A percentile compares a stretch with the other conserved stretches of the same genome.
These are phyloP conservation scores for Brachionus rubens DNA, from an alignment of 1,140 invertebrate species.

Conservation along the genomic window DNA sequence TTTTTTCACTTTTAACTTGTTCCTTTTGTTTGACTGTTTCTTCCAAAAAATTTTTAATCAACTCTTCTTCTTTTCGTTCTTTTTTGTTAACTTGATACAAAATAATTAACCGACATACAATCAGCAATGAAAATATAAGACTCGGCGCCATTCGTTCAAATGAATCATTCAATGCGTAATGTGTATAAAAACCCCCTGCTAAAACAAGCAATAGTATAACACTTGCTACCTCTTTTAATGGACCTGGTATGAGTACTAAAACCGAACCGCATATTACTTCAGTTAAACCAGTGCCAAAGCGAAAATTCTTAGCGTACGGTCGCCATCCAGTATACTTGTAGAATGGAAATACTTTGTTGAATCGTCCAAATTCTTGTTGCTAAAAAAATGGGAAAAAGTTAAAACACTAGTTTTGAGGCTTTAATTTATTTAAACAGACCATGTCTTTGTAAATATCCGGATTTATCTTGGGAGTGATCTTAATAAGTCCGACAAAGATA, in stretches of 20 bases:
- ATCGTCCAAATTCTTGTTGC: slow-evolving; percentile 93
- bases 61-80: slow-evolving; percentile 45
- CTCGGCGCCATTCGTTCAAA: slow-evolving; percentile 86
- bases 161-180: slow-evolving; percentile 84
- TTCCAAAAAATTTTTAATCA: slow-evolving; percentile 1
- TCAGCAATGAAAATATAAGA: slow-evolving; percentile 88
- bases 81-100: slow-evolving; percentile 64
- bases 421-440: slow-evolving; percentile 66
- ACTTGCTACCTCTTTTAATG: slow-evolving; percentile 84
- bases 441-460: slow-evolving; percentile 93
- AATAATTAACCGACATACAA: slow-evolving; percentile 83
- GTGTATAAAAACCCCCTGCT: slow-evolving; percentile 83
- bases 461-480: slow-evolving; percentile 82
- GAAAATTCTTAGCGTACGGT: slow-evolving; percentile 77
- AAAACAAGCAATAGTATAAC: slow-evolving; percentile 75
- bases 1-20: no score
- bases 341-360: slow-evolving; percentile 91
- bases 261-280: slow-evolving; percentile 85
- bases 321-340: slow-evolving; percentile 61
- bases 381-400: slow-evolving; percentile 64
- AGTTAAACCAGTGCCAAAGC: slow-evolving; percentile 76
- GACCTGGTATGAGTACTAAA: slow-evolving; percentile 63
- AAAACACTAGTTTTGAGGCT: background rate
- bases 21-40: no score
- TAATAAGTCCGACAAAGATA: slow-evolving; percentile 86